Conservation (phyloP, 2,797 vertebrate species). For the Stomatorhinus walkeri region DNA sequence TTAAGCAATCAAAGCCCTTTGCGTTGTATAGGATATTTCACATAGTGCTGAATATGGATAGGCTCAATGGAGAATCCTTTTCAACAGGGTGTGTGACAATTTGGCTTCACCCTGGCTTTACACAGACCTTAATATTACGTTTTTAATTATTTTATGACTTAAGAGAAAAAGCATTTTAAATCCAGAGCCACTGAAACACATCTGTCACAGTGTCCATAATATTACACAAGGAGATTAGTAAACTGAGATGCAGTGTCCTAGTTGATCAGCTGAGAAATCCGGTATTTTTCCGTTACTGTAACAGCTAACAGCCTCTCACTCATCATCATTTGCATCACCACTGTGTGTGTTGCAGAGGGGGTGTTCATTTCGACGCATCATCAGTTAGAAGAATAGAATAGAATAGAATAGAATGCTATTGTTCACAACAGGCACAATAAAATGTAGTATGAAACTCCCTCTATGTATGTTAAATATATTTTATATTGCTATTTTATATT, state of each 20-base stretch:
- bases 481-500: neutral
- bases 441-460: neutral
- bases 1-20: neutral
- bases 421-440: neutral
- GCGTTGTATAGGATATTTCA: neutral
- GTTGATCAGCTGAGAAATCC: neutral
- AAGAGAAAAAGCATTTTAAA: neutral
- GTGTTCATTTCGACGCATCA: neutral
- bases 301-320: neutral
- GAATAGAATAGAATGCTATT: neutral
- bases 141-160: neutral
- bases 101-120: neutral
- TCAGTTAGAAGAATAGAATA: neutral
- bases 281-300: neutral
- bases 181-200: neutral
- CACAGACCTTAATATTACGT: neutral
- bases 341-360: neutral
- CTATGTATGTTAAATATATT: neutral
- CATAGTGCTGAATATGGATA: neutral
- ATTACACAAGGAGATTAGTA: conserved; percentile 23
- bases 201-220: conserved; percentile 13
- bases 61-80: neutral
- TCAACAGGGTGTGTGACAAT: neutral
- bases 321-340: neutral
- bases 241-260: neutral